phyloP scores from a whole-genome alignment of 2,888 invertebrate species.

The Calameuta idolon region DNA sequence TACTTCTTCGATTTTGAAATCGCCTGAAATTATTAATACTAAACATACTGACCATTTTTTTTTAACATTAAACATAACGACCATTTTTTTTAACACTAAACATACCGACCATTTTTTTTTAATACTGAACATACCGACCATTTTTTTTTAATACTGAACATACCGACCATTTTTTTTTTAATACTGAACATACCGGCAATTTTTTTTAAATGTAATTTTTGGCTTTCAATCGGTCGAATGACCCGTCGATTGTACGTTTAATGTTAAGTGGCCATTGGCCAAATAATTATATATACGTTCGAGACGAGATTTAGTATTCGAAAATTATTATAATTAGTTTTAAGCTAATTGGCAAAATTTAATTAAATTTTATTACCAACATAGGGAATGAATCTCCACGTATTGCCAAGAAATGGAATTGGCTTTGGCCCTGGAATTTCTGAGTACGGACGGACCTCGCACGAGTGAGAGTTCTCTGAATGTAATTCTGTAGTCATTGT shows the following conservation, averaged over 20 bases:
- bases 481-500: background rate
- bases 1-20: conserved; percentile 75
- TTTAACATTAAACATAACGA: too few relatives aligned
- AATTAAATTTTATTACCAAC: conserved; percentile 69
- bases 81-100: too few relatives aligned
- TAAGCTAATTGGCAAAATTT: background rate
- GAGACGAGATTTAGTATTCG: background rate
- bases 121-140: too few relatives aligned
- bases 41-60: too few relatives aligned
- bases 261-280: background rate
- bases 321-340: background rate
- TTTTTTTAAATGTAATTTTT: too few relatives aligned
- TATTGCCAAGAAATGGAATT: conserved; percentile 80
- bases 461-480: background rate
- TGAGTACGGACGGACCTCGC: conserved; percentile 68
- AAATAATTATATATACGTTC: background rate
- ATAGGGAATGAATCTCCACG: conserved; percentile 82
- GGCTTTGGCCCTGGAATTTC: conserved; percentile 82
- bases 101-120: too few relatives aligned
- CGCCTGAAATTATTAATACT: conserved; percentile 66
- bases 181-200: too few relatives aligned
- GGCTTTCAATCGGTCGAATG: too few relatives aligned
- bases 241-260: too few relatives aligned
- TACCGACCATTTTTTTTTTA: too few relatives aligned
- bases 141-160: too few relatives aligned